Evolutionary conservation across 1,140 invertebrate genomes (phyloP).

Genomic region (Sminthurinus signatus): DNA sequence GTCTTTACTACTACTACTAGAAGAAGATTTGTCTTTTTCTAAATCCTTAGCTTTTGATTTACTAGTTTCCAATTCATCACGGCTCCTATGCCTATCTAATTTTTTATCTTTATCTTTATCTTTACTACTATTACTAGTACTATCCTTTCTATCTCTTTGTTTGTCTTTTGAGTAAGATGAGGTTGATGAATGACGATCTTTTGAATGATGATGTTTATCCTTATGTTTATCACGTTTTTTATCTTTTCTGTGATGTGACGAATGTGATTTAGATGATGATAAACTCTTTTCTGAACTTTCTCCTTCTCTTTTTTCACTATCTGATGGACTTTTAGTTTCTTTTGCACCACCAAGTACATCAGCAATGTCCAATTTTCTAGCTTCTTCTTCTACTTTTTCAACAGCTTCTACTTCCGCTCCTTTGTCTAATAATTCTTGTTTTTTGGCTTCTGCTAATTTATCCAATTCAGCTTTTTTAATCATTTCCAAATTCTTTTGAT

Average conservation of each 20-base stretch:
- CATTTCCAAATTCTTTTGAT: conserved; percentile 44
- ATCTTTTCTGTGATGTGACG: conserved; percentile 39
- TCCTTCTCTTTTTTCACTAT: conserved; percentile 42
- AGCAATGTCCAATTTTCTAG: conserved; percentile 30
- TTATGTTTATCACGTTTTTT: conserved; percentile 27
- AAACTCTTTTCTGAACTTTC: background rate
- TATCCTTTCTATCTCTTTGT: conserved; percentile 44
- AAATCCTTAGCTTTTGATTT: conserved; percentile 35
- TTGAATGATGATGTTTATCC: background rate
- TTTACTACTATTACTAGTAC: conserved; percentile 42
- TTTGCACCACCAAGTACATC: conserved; percentile 23
- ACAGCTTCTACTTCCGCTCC: conserved; percentile 25
- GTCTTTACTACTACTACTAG: conserved; percentile 9
- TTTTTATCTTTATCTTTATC: conserved; percentile 42
- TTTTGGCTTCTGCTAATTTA: conserved; percentile 41
- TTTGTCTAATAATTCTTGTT: conserved; percentile 40
- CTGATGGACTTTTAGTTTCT: too few species aligned
- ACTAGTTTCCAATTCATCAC: conserved; percentile 30
- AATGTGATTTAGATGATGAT: background rate
- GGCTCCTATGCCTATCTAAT: too few species aligned
- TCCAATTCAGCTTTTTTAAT: conserved; percentile 38
- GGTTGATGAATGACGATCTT: conserved; percentile 11
- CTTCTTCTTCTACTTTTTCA: conserved; percentile 31
- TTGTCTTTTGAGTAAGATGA: conserved; percentile 37
- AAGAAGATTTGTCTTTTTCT: background rate